These are phyloP conservation scores for Troides aeacus DNA, from an alignment of 2,888 invertebrate genomes.

Conservation along the genomic window DNA sequence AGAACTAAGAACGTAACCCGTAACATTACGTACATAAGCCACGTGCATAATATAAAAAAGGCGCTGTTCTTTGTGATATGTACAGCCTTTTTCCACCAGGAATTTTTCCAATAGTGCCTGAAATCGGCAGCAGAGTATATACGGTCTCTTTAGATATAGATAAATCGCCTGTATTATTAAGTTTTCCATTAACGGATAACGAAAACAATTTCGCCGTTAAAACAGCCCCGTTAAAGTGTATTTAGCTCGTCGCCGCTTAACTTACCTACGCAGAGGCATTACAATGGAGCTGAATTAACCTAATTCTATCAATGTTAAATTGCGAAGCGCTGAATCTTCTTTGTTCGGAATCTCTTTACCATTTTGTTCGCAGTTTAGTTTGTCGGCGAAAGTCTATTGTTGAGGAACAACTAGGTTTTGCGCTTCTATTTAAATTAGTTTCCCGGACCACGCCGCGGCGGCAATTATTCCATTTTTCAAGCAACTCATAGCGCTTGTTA, in stretches of 20 bases:
- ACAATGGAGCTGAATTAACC: constrained; percentile 25
- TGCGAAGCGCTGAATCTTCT: constrained; percentile 35
- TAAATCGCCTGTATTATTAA: too few relatives aligned
- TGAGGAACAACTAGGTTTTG: constrained; percentile 24
- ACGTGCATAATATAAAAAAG: too few relatives aligned
- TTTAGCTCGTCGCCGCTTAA: constrained; percentile 12
- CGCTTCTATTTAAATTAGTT: constrained; percentile 26
- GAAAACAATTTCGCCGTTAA: background rate
- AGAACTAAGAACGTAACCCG: too few relatives aligned
- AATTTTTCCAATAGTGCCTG: too few relatives aligned
- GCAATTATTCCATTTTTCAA: constrained; percentile 3
- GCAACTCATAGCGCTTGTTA: background rate
- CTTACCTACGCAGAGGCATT: constrained; percentile 12
- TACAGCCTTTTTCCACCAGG: too few relatives aligned
- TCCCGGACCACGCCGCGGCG: background rate
- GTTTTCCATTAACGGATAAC: background rate
- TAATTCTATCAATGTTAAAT: constrained; percentile 28
- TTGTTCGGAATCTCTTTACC: constrained; percentile 39
- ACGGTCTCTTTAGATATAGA: too few relatives aligned
- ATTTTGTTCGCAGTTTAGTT: constrained; percentile 47
- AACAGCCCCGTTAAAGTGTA: background rate
- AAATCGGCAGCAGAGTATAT: too few relatives aligned
- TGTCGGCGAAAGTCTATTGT: constrained; percentile 31
- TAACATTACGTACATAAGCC: too few relatives aligned
- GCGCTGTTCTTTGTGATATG: too few relatives aligned